Percentiles rank a stretch among this genome's conserved stretches.
phyloP scores from a whole-genome alignment of 2,113 vertebrate genomes.

The Tyto alba region DNA sequence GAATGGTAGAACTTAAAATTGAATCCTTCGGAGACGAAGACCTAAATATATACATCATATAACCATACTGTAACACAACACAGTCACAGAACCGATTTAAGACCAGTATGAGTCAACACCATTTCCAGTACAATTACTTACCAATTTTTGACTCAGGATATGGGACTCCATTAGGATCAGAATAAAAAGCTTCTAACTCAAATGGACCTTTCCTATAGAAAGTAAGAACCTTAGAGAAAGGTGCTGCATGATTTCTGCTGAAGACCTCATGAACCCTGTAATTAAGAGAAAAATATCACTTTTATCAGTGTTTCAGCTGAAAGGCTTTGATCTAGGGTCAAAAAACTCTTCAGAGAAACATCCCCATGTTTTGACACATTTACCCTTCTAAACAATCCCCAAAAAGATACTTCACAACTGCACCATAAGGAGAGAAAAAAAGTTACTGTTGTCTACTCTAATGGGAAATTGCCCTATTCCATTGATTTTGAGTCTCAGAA shows the following conservation, averaged over 20 bases:
- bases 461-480: neutral
- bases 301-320: neutral
- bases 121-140: constrained; percentile 39
- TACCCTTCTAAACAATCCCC: neutral
- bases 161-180: constrained; percentile 72
- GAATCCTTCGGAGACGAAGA: neutral
- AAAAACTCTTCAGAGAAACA: neutral
- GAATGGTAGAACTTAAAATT: neutral
- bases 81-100: neutral
- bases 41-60: neutral
- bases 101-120: neutral
- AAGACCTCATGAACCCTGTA: constrained; percentile 77
- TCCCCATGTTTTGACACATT: neutral
- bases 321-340: neutral
- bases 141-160: constrained; percentile 83
- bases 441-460: neutral
- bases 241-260: constrained; percentile 73
- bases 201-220: constrained; percentile 79
- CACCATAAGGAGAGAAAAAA: neutral
- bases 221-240: constrained; percentile 81
- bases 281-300: neutral
- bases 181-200: constrained; percentile 81
- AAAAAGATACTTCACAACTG: neutral
- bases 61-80: neutral
- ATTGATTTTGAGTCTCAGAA: neutral